Percentiles rank a stretch among this genome's conserved stretches.
Conservation (phyloP, 2,797 vertebrate genomes). For the Crocodylus rhombifer region DNA sequence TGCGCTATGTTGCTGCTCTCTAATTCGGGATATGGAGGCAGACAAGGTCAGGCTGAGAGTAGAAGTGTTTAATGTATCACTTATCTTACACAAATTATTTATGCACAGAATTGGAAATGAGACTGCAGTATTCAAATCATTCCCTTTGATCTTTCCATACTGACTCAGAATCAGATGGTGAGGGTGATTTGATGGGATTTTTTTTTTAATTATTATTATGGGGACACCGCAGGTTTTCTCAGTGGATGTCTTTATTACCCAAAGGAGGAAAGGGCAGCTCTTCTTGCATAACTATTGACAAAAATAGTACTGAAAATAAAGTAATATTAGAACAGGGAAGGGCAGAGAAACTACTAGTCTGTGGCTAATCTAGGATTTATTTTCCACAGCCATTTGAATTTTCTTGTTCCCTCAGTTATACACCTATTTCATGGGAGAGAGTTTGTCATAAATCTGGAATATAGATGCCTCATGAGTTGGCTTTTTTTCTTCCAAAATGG, state of each 20-base stretch:
- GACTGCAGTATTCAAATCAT: neutral
- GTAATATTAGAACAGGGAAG: neutral
- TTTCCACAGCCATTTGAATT: conserved; percentile 19
- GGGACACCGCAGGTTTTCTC: conserved; percentile 5
- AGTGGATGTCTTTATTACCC: conserved; percentile 10
- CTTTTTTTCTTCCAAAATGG: neutral
- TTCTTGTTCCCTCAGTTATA: conserved; percentile 18
- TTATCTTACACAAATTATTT: conserved; percentile 14
- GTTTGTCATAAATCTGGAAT: conserved; percentile 10
- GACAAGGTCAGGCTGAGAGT: neutral
- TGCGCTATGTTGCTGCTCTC: neutral
- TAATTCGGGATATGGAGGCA: neutral
- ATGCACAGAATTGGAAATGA: neutral
- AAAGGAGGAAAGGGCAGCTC: conserved; percentile 36
- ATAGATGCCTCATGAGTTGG: conserved; percentile 20
- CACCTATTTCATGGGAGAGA: neutral
- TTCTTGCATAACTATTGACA: conserved; percentile 51
- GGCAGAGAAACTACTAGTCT: conserved; percentile 17
- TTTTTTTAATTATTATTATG: neutral
- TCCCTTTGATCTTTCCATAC: conserved; percentile 42
- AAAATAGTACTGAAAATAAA: conserved; percentile 24
- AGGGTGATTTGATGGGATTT: neutral
- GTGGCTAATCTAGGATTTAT: neutral
- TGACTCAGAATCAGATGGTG: neutral
- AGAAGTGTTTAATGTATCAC: neutral